phyloP scores from a whole-genome alignment of 2,113 vertebrate species.

The Zingel zingel region DNA sequence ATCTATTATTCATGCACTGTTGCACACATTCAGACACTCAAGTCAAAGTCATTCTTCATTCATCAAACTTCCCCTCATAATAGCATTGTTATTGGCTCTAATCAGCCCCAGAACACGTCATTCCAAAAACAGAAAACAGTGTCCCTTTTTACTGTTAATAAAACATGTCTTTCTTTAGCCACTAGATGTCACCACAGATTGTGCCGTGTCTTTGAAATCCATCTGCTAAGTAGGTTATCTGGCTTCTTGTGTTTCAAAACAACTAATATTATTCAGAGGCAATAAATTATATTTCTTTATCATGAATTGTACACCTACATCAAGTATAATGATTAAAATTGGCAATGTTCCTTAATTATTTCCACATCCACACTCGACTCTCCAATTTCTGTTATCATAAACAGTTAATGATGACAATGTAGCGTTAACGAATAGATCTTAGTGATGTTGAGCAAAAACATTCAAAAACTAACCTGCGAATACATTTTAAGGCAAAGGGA shows the following conservation, averaged over 20 bases:
- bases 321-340: conserved; percentile 33
- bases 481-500: conserved; percentile 84
- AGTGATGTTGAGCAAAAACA: conserved; percentile 53
- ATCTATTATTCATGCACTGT: conserved; percentile 63
- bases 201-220: conserved; percentile 24
- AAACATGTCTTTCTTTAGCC: conserved; percentile 40
- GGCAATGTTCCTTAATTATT: conserved; percentile 41
- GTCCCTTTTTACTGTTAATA: not conserved
- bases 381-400: conserved; percentile 28
- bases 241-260: conserved; percentile 21
- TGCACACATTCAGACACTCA: conserved; percentile 48
- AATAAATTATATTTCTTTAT: conserved; percentile 31
- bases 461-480: conserved; percentile 68
- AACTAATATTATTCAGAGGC: not conserved
- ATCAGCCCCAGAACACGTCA: conserved; percentile 22
- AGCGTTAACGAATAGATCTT: conserved; percentile 49
- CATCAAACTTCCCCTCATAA: conserved; percentile 30
- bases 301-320: conserved; percentile 35
- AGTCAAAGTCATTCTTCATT: conserved; percentile 35
- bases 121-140: conserved; percentile 6
- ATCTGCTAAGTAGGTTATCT: conserved; percentile 32
- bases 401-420: conserved; percentile 48
- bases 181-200: conserved; percentile 69
- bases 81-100: conserved; percentile 1
- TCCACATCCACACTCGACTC: conserved; percentile 47